These are phyloP conservation scores for Chelidonichthys spinosus DNA, from an alignment of 2,797 vertebrate genomes.

Conservation along the genomic window DNA sequence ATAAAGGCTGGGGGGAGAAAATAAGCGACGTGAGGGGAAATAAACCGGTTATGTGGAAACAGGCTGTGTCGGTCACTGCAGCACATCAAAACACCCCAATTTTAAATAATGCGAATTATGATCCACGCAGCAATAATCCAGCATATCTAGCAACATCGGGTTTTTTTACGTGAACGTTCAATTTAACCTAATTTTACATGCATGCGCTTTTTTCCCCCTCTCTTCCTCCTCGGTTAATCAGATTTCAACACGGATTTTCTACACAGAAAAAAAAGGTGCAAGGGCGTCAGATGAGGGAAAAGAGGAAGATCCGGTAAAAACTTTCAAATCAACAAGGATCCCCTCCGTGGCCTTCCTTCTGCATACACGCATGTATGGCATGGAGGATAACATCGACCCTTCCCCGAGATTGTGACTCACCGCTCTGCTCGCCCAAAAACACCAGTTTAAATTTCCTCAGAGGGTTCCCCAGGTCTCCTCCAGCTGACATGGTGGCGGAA, in stretches of 20 bases:
- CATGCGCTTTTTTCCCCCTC: conserved; percentile 34
- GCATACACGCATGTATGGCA: conserved; percentile 62
- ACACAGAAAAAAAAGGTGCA: conserved; percentile 12
- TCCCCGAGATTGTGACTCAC: conserved; percentile 81
- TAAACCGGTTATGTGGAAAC: conserved; percentile 39
- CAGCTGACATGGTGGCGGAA: conserved; percentile 87
- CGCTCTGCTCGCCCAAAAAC: conserved; percentile 94
- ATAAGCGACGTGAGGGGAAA: conserved; percentile 15
- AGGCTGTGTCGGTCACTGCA: conserved; percentile 77
- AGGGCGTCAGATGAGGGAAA: conserved; percentile 31
- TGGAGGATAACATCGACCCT: conserved; percentile 46
- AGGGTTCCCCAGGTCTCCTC: conserved; percentile 93
- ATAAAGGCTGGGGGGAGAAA: neutral
- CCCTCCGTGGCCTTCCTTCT: conserved; percentile 64
- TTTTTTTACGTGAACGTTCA: conserved; percentile 1
- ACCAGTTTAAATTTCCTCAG: conserved; percentile 96
- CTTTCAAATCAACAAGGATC: conserved; percentile 40
- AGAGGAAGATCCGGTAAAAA: conserved; percentile 11
- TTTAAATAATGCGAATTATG: conserved; percentile 45
- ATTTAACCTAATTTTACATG: conserved; percentile 35
- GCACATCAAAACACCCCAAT: conserved; percentile 73
- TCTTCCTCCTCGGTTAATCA: conserved; percentile 60
- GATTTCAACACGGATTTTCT: conserved; percentile 53
- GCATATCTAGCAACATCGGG: neutral
- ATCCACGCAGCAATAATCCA: neutral